Percentiles rank a stretch among this genome's conserved stretches.
Conservation (phyloP, 2,113 vertebrate genomes). For the Petaurus breviceps region DNA sequence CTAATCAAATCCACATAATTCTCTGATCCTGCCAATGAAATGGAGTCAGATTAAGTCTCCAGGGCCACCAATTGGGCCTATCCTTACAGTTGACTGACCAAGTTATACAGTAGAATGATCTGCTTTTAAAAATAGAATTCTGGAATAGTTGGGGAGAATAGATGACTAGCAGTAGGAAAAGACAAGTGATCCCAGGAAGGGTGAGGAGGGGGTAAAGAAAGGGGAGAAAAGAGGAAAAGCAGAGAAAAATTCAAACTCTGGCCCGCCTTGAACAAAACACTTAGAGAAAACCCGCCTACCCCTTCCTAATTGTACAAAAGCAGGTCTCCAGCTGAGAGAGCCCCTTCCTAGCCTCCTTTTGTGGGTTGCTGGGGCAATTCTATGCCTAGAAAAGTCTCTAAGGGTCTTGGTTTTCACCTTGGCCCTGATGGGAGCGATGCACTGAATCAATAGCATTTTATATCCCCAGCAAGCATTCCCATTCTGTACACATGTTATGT, state of each 20-base stretch:
- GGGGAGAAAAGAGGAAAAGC: background rate
- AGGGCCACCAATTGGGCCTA: background rate
- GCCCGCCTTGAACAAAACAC: background rate
- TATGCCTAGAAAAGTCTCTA: background rate
- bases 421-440: background rate
- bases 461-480: constrained; percentile 65
- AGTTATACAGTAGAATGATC: background rate
- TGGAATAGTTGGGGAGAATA: background rate
- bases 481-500: constrained; percentile 56
- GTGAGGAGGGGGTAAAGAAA: background rate
- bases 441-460: constrained; percentile 41
- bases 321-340: background rate
- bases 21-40: background rate
- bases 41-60: background rate
- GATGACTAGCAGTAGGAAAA: background rate
- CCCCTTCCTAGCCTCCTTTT: background rate
- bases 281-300: background rate
- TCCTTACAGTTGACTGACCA: background rate
- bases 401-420: background rate
- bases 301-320: background rate
- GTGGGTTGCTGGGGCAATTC: background rate
- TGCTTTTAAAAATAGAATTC: background rate
- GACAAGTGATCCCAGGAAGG: background rate
- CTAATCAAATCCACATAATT: background rate
- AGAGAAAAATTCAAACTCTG: background rate